Evolutionary conservation across 2,888 invertebrate species (phyloP).

Genomic region (Lepidocyrtoides sp.): DNA sequence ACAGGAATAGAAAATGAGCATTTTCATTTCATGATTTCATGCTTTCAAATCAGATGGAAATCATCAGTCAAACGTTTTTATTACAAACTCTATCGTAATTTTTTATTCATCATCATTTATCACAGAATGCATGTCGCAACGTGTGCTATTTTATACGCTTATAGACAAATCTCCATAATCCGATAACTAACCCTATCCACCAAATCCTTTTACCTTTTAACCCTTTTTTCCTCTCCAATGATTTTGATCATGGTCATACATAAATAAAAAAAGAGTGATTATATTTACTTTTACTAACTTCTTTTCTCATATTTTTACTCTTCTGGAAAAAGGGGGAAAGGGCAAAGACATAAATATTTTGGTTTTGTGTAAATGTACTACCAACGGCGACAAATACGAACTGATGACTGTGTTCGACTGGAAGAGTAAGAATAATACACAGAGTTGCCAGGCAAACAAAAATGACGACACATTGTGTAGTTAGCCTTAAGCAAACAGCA

Average conservation of each 20-base stretch:
- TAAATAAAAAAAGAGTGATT: background rate
- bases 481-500: background rate
- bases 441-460: background rate
- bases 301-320: background rate
- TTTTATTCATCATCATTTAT: background rate
- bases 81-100: background rate
- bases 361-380: background rate
- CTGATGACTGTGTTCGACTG: background rate
- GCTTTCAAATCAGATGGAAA: background rate
- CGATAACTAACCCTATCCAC: background rate
- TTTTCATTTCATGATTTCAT: too few species aligned
- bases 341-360: slow-evolving; percentile 9
- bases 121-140: background rate
- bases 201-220: background rate
- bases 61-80: background rate
- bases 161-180: background rate
- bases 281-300: background rate
- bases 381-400: too few species aligned
- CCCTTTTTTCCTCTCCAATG: background rate
- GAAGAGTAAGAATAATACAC: background rate
- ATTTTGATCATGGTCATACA: background rate
- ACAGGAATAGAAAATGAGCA: background rate
- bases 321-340: background rate
- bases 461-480: background rate
- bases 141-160: background rate